Base-by-base conservation (phyloP, 2,888 invertebrate genomes). In the Alcis repandata region DNA sequence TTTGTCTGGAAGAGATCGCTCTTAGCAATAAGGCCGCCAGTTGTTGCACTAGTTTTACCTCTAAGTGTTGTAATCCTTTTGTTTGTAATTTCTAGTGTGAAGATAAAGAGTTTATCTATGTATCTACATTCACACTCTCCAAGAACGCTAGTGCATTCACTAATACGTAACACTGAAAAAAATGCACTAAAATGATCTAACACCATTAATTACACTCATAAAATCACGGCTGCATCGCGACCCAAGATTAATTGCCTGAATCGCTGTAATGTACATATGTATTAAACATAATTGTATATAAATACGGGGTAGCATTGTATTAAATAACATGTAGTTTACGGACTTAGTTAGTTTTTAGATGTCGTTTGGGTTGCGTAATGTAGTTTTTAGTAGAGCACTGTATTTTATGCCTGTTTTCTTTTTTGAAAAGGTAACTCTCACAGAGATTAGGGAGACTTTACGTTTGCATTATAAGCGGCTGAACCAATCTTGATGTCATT, bases 181-280 rank as follows among this genome's bases (percentile, higher is more conserved):
- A 67, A 63, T 67, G 67, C 67, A 63, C 57, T 56, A 57, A 56
- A 33, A 59, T 67, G 63, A 63, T 67, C 52, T 53, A 67, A 67
- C 67, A 46, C 10, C 20, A 38, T 43, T 63, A 67, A 67, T 67
- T 63, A 63, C 57, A 58, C 33, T 41, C 17, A 58, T 63, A 63
- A 63, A 67, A 53, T 46, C 56, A 57, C 17, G 56, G 27, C 41
- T 67, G 63, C 59, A 51, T 59, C 49, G 20, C 61, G 13, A 64
- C 59, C 19, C n/a, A 45, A 52, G 56, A 36, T 67, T 60, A 63
- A 67, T 53, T 60, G 53, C 38, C 57, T 38, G 57, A 33, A 27
- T 45, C 59, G 19, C 7, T 8, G 27, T 59, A 43, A 54, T 61
- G 58, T 58, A 15, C 36, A 20, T 27, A 54, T 10, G 8, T 13